Evolutionary conservation across 2,797 vertebrate genomes (phyloP).

Genomic region (Hozukius guyotensis): DNA sequence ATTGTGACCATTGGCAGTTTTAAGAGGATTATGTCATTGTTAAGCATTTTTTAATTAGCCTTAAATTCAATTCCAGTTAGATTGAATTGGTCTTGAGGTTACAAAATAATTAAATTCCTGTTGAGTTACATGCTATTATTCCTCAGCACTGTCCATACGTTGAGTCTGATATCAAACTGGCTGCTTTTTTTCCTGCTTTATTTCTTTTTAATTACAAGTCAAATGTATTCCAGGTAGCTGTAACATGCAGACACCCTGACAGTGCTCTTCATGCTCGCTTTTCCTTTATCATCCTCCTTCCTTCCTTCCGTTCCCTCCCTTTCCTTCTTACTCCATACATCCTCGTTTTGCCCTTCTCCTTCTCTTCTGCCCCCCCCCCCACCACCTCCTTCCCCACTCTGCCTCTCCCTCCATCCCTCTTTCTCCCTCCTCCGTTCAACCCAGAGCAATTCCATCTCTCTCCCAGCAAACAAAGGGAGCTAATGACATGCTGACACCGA

Average conservation of each 20-base stretch:
- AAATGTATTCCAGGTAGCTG: slow-evolving; percentile 41
- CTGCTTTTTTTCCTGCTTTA: not conserved
- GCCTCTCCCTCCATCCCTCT: slow-evolving; percentile 24
- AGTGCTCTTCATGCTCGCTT: not conserved
- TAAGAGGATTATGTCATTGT: slow-evolving; percentile 26
- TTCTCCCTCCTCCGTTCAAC: slow-evolving; percentile 37
- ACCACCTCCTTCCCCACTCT: not conserved
- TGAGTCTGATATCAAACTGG: not conserved
- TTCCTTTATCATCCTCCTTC: slow-evolving; percentile 20
- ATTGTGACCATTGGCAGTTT: not conserved
- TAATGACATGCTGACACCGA: slow-evolving; percentile 81
- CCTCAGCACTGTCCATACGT: not conserved
- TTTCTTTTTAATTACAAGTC: slow-evolving; percentile 20
- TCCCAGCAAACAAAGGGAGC: slow-evolving; percentile 75
- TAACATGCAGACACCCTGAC: not conserved
- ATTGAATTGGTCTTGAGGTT: slow-evolving; percentile 25
- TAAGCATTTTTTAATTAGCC: slow-evolving; percentile 43
- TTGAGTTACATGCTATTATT: slow-evolving; percentile 21
- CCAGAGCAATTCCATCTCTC: slow-evolving; percentile 75
- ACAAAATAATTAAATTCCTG: slow-evolving; percentile 31
- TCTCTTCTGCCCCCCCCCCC: not conserved
- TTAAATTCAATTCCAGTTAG: slow-evolving; percentile 27
- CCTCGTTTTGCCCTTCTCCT: slow-evolving; percentile 13
- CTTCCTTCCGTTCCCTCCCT: slow-evolving; percentile 6
- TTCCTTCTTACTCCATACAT: slow-evolving; percentile 4